Base-by-base conservation (phyloP, 2,888 invertebrate genomes). In the Ommatoiulus sabulosus region DNA sequence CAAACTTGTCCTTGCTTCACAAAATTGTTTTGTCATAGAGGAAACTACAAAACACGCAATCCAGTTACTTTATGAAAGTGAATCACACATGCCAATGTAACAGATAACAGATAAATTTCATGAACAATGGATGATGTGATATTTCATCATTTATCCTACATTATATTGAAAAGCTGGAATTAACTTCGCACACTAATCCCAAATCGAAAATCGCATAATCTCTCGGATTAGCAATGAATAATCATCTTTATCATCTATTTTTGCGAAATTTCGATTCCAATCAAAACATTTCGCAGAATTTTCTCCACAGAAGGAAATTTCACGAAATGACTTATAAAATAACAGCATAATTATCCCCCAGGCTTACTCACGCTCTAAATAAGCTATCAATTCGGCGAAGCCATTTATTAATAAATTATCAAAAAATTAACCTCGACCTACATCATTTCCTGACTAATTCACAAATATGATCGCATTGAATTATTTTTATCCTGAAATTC, bases 361-460 rank as follows among this genome's bases (percentile, higher is more conserved):
- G 63, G 63, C 20, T 63, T 63, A 63, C n/a, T 63, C 63, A n/a
- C 20, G 63, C n/a, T n/a, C 63, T 63, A 63, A 63, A 63, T 63
- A 63, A 20, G n/a, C 17, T 63, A 63, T 63, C 63, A 63, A 63
- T 63, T 63, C 63, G 7, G 17, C 63, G 63, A 63, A 63, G n/a
- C 63, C n/a, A n/a, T 6, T 63, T 63, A 63, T 63, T 63, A 63
- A n/a, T 63, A 20, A 63, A 63, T n/a, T 17, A 63, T 63, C 63
- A 63, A 63, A n/a, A 20, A 63, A 63, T 63, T 63, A 63, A 63
- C 63, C 63, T 63, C 63, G 63, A 63, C 63, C 63, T 63, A 63
- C 63, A 63, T 63, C 63, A 63, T 63, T 63, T 63, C 63, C 63
- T 63, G 63, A 63, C 63, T 63, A 63, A 63, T 63, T 63, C 63